These are phyloP conservation scores for Hypsibius dujardini DNA, from an alignment of 1,140 invertebrate species.

Conservation along the genomic window DNA sequence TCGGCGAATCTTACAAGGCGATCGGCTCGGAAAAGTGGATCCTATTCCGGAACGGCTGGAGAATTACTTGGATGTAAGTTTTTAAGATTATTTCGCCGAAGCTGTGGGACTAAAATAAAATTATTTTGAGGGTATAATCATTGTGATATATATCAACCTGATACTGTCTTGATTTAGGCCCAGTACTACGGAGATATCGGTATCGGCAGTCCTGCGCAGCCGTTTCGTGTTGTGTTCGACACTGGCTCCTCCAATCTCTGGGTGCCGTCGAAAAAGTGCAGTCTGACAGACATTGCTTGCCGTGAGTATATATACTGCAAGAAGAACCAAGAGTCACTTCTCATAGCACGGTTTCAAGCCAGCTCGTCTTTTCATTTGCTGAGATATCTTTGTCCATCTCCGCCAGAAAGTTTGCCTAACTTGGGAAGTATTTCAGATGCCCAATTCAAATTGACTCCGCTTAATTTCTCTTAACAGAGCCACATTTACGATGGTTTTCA, in stretches of 20 bases:
- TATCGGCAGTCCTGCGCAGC: slow-evolving; percentile 79
- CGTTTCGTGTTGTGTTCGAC: slow-evolving; percentile 90
- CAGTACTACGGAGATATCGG: slow-evolving; percentile 89
- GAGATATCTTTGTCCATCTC: no score
- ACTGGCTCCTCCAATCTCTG: slow-evolving; percentile 95
- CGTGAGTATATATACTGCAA: slow-evolving; percentile 43
- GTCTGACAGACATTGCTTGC: slow-evolving; percentile 80
- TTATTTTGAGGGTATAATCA: slow-evolving; percentile 21
- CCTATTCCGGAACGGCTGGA: slow-evolving; percentile 64
- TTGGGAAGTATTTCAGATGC: no score
- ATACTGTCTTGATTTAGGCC: slow-evolving; percentile 42
- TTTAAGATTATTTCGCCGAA: not conserved
- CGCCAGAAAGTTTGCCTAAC: no score
- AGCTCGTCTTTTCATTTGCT: no score
- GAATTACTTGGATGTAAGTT: slow-evolving; percentile 74
- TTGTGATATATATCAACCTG: slow-evolving; percentile 16
- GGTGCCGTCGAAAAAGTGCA: slow-evolving; percentile 90
- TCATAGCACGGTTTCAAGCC: slow-evolving; percentile 16
- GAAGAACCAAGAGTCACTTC: not conserved
- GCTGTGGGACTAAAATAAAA: slow-evolving; percentile 21
- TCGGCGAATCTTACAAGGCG: slow-evolving; percentile 25
- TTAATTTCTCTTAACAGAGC: no score
- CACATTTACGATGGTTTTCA: no score
- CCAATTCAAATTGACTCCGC: no score
- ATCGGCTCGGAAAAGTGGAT: slow-evolving; percentile 30